Base-by-base conservation (phyloP, 1,140 invertebrate species). In the Theocolax elegans region DNA sequence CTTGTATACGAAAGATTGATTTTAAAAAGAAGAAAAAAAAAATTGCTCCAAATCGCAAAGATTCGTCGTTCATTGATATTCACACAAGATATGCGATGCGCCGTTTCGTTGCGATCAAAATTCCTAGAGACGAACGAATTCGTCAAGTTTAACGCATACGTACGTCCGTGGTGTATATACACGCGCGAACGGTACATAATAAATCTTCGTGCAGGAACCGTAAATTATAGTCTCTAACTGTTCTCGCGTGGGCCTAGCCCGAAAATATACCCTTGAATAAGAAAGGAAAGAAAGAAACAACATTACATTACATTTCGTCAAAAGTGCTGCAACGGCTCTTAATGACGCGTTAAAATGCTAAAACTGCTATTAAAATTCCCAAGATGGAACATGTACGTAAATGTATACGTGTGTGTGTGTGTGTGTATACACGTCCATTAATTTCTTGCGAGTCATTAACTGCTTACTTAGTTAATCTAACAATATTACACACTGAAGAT, bases 51-150 rank as follows among this genome's bases (percentile, higher is more conserved):
- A 25, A 53, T 53, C 8, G 23, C 21, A 25, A 1, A 29, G 49
- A 53, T 53, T n/a, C n/a, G n/a, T n/a, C 35, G 35, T 15, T 9
- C 27, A 54, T 54, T 54, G 23, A 54, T 54, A 54, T 54, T 54
- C 51, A n/a, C 10, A 12, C 7, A 7, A 54, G 51, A 54, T 54
- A 35, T 35, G 19, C 51, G 51, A 54, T 54, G 51, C 27, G 51
- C 51, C 15, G 49, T 27, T 53, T 27, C 6, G 49, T 8, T 25
- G 27, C 51, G 51, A 29, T 54, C 51, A n/a, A 17, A 54, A 54
- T 54, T 54, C 51, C 51, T 54, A 54, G 51, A 54, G 51, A 31
- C n/a, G 25, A 21, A 25, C 23, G 7, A 54, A 15, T 54, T 54
- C 51, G 29, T 54, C 29, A 17, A 29, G 29, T 35, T 54, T 35